Percentiles rank a stretch among this genome's conserved stretches.
Evolutionary conservation across 1,140 invertebrate genomes (phyloP).

Genomic region (Pseudomyrmex gracilis): DNA sequence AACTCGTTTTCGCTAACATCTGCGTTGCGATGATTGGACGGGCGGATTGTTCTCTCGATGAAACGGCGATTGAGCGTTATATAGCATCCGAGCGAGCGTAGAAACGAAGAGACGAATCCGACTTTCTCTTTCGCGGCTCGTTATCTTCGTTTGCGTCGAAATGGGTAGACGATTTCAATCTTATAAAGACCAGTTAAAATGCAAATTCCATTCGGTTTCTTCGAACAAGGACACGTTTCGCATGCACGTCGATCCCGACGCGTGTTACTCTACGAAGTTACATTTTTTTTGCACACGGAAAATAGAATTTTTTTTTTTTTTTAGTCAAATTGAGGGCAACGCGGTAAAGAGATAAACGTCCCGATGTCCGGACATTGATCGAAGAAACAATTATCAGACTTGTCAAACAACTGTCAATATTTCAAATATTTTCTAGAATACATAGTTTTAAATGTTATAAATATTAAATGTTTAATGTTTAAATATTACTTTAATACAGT

Average conservation of each 20-base stretch:
- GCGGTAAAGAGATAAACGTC: no score
- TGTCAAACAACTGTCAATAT: no score
- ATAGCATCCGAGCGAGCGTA: conserved; percentile 18
- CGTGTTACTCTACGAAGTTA: conserved; percentile 16
- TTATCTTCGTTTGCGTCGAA: conserved; percentile 23
- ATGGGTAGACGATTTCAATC: conserved; percentile 34
- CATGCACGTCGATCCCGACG: conserved; percentile 16
- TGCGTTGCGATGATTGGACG: conserved; percentile 40
- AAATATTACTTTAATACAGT: no score
- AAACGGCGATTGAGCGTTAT: conserved; percentile 47
- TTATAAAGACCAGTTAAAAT: conserved; percentile 48
- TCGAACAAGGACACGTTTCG: conserved; percentile 11
- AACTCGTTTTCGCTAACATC: conserved; percentile 54
- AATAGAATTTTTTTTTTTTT: conserved; percentile 40
- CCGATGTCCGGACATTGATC: no score
- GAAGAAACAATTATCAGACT: no score
- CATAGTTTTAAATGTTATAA: no score
- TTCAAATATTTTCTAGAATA: no score
- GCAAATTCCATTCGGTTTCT: conserved; percentile 26
- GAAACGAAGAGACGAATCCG: conserved; percentile 20
- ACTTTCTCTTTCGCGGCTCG: conserved; percentile 46
- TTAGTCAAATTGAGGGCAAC: no score
- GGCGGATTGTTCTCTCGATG: conserved; percentile 47
- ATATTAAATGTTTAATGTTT: no score
- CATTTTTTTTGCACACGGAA: conserved; percentile 1